Evolutionary conservation across 2,113 vertebrate species (phyloP), one percentile per base, ranked within the genome.

Genomic region (Cynoglossus semilaevis): DNA sequence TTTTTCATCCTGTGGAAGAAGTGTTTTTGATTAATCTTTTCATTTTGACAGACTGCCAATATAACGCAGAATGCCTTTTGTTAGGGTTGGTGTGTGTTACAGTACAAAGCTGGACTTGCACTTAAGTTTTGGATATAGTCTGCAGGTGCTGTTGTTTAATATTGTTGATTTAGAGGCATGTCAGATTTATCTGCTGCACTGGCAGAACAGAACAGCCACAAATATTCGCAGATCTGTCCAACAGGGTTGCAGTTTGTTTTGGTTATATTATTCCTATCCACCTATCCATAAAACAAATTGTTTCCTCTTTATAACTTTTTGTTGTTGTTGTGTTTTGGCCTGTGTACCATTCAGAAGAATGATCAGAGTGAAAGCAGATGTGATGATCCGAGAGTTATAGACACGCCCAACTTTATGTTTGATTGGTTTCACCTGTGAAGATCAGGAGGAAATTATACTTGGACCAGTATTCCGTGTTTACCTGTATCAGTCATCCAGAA

Each of bases 401-500:
- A n/a, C n/a, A n/a, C n/a, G n/a, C n/a, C n/a, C n/a, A n/a, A n/a
- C 22, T 29, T 29, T 4, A 29, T 29, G 22, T 29, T 29, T 29
- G 22, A 51, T 55, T 51, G 5, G 51, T 43, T 44, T 19, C 29
- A 14, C 48, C 41, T 38, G 8, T 17, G 9, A 18, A 22, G 57
- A 40, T 45, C 51, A 51, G n/a, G 17, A 36, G 8, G 38, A 55
- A 19, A 45, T 50, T 52, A 51, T 42, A n/a, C 42, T 36, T 9
- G 8, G 34, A 52, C 37, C 12, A 19, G 12, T 10, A 48, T 44
- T 10, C 1, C 15, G 1, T 59, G 41, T 70, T 75, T 67, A 17
- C 46, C 22, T 29, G 2, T 22, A 13, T 42, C 40, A 38, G 52
- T 69, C 65, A 52, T 73, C 55, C 54, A 67, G 47, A 60, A n/a